These are phyloP conservation scores for Dasypus novemcinctus DNA, from an alignment of 2,113 vertebrate species.

Conservation along the genomic window DNA sequence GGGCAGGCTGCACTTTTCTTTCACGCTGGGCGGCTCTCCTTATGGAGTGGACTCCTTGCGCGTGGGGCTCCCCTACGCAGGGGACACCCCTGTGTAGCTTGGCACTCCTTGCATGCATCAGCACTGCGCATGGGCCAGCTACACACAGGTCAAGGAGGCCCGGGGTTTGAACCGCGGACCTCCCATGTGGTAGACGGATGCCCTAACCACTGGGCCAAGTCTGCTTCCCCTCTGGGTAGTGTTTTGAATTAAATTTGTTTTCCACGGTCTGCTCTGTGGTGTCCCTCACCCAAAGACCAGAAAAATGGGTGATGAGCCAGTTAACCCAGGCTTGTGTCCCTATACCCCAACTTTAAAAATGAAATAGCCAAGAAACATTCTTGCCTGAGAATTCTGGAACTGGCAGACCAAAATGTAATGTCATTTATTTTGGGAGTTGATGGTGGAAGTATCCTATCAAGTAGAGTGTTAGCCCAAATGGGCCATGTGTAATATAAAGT, in stretches of 20 bases:
- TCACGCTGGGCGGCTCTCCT: too few relatives aligned
- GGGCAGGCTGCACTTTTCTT: too few relatives aligned
- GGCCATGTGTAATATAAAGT: neutral
- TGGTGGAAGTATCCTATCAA: neutral
- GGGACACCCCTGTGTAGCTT: too few relatives aligned
- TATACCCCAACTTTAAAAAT: neutral
- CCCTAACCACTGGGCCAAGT: too few relatives aligned
- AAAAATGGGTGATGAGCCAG: neutral
- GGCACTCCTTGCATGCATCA: too few relatives aligned
- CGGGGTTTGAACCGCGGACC: too few relatives aligned
- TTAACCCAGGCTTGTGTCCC: too few relatives aligned
- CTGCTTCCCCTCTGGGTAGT: neutral
- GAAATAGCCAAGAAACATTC: neutral
- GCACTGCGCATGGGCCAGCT: too few relatives aligned
- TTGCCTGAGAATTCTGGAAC: neutral
- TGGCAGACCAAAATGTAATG: neutral
- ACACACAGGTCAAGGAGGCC: too few relatives aligned
- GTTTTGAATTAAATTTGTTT: neutral
- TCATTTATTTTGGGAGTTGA: neutral
- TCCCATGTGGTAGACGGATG: too few relatives aligned
- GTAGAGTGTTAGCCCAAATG: neutral
- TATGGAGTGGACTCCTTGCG: too few relatives aligned
- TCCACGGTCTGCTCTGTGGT: neutral
- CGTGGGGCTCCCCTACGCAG: too few relatives aligned
- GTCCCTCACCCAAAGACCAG: neutral